Evolutionary conservation across 2,888 invertebrate species (phyloP).

Genomic region (Selenia dentaria): DNA sequence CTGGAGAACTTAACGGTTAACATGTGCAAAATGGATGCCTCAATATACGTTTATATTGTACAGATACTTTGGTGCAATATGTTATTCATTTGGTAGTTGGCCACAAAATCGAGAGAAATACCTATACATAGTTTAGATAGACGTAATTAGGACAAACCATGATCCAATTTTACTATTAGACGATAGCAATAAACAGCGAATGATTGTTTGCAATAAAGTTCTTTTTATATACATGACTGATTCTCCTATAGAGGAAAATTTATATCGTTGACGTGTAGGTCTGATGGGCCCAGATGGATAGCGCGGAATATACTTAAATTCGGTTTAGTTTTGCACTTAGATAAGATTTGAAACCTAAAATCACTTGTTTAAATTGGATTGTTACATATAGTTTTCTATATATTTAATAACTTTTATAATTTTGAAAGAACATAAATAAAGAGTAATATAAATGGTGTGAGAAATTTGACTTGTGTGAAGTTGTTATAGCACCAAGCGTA

Average conservation of each 20-base stretch:
- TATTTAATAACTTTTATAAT: no score
- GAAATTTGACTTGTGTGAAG: no score
- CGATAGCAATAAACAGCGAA: slow-evolving; percentile 12
- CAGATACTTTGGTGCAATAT: slow-evolving; percentile 10
- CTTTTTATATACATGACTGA: slow-evolving; percentile 48
- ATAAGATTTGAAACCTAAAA: slow-evolving; percentile 8
- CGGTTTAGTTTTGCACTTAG: slow-evolving; percentile 7
- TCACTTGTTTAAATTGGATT: slow-evolving; percentile 2
- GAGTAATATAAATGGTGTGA: no score
- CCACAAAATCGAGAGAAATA: slow-evolving; percentile 55
- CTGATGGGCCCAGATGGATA: slow-evolving; percentile 28
- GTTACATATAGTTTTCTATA: slow-evolving; percentile 1
- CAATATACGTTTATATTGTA: no score
- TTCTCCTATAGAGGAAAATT: slow-evolving; percentile 36
- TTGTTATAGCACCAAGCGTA: no score
- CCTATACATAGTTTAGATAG: slow-evolving; percentile 60
- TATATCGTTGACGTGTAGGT: slow-evolving; percentile 1
- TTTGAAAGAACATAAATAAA: no score
- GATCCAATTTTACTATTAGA: slow-evolving; percentile 13
- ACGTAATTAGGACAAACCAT: slow-evolving; percentile 56
- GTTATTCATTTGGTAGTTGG: slow-evolving; percentile 44
- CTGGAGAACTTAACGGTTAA: no score
- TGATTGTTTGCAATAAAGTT: slow-evolving; percentile 32
- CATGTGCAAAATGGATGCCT: no score
- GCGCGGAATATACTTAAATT: slow-evolving; percentile 57